A percentile compares a stretch with the other conserved stretches of the same genome.
phyloP scores from a whole-genome alignment of 2,797 vertebrate species.

The Falco columbarius region DNA sequence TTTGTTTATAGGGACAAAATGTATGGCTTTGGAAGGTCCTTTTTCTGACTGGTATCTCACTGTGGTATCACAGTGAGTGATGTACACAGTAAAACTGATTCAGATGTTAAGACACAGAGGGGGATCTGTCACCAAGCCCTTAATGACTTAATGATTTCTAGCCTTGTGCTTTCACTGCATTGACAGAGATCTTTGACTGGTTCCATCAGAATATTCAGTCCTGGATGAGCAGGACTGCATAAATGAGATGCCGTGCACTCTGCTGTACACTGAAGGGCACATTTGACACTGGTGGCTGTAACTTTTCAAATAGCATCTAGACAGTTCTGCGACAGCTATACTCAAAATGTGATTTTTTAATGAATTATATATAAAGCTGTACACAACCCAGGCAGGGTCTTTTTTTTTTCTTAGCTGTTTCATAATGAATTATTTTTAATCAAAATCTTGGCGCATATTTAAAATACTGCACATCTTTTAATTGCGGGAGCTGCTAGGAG shows the following conservation, averaged over 20 bases:
- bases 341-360: background rate
- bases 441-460: background rate
- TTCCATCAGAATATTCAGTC: background rate
- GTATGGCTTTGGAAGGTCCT: background rate
- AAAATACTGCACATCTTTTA: background rate
- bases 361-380: background rate
- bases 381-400: background rate
- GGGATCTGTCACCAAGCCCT: background rate
- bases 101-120: background rate
- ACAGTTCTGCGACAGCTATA: background rate
- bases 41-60: background rate
- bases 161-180: background rate
- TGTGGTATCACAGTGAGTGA: background rate
- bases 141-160: background rate
- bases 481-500: background rate
- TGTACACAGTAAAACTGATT: background rate
- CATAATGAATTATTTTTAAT: background rate
- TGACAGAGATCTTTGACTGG: background rate
- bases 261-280: rapidly evolving
- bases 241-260: background rate
- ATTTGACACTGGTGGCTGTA: background rate
- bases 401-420: background rate
- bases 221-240: background rate
- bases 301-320: background rate
- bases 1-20: background rate